Evolutionary conservation across 2,888 invertebrate species (phyloP), one percentile per base, ranked within the genome.

Genomic region (Drosophila paranaensis): DNA sequence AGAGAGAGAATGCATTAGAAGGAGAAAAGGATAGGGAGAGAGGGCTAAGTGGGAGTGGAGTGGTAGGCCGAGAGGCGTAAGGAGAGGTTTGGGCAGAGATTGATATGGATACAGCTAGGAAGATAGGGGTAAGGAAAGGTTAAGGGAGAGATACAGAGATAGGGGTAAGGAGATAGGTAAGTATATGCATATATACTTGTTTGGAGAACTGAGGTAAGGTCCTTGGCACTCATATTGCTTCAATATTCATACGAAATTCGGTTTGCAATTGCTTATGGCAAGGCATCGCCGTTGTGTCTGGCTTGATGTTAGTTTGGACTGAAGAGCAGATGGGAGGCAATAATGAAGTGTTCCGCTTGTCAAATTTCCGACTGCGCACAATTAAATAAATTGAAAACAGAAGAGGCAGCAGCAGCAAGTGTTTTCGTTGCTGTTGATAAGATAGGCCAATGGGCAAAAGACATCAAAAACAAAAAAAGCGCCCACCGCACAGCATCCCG

Each of bases 341-440:
- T 39, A 50, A 48, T 20, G 14, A n/a, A 40, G 13, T 42, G 37
- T 56, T 64, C 16, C 60, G 62, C 25, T 50, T 57, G 39, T 57
- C 45, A 51, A 16, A 43, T 55, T 53, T 42, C 16, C 35, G 27
- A 67, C n/a, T 45, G n/a, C 37, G 60, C 70, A 68, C 88, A 83
- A 88, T 83, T 84, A 77, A 79, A 74, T 66, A 74, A 88, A 88
- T 83, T 69, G 51, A 74, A 65, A 61, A 55, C 2, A 48, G 60
- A 60, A 62, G 11, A 42, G 33, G 35, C 35, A 55, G 61, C 13
- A 42, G 33, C 46, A 30, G 11, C 39, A 46, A 13, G 5, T 50
- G 9, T 33, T 46, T 46, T 53, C 8, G 14, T 10, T n/a, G 37
- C 13, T 16, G 2, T 2, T 14, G 68, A 70, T 65, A 57, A 71